Percentiles rank a stretch among this genome's conserved stretches.
These are phyloP conservation scores for Hiodon alosoides DNA, from an alignment of 2,113 vertebrate species.

Conservation along the genomic window DNA sequence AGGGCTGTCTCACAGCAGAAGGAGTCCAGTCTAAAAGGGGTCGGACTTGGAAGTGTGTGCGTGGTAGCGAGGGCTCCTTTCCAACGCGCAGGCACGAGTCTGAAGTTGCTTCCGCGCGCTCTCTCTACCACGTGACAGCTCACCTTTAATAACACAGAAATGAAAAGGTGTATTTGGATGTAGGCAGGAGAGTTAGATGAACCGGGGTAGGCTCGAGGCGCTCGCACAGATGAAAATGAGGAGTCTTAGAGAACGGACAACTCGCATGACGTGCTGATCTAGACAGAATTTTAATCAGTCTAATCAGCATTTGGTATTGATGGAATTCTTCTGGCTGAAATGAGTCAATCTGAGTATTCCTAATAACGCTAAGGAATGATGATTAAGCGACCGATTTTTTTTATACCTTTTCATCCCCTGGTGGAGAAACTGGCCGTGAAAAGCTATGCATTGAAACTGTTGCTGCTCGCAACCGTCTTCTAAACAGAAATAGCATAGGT, in stretches of 20 bases:
- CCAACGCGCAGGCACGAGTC: not conserved
- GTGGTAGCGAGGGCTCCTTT: not conserved
- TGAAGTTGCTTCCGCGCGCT: not conserved
- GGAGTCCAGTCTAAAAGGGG: not conserved
- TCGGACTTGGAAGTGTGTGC: not conserved
- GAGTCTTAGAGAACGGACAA: slow-evolving; percentile 31
- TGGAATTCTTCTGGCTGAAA: slow-evolving; percentile 41
- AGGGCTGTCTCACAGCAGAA: not conserved
- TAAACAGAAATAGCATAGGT: no score
- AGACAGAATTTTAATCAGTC: slow-evolving; percentile 67
- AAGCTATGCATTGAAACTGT: no score
- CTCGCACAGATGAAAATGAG: not conserved
- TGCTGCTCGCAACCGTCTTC: no score
- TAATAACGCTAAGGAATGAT: slow-evolving; percentile 35
- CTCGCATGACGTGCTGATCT: slow-evolving; percentile 56
- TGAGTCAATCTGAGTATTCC: slow-evolving; percentile 36
- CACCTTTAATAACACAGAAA: slow-evolving; percentile 66
- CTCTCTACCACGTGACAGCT: slow-evolving; percentile 20
- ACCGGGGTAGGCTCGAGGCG: not conserved
- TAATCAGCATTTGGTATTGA: slow-evolving; percentile 65
- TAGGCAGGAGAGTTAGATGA: slow-evolving; percentile 62
- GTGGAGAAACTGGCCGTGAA: no score
- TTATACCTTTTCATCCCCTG: slow-evolving; percentile 21
- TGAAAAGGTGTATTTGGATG: slow-evolving; percentile 67
- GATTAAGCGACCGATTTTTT: slow-evolving; percentile 58